Percentiles rank a stretch among this genome's conserved stretches.
phyloP scores from a whole-genome alignment of 2,113 vertebrate species.

The Grus americana region DNA sequence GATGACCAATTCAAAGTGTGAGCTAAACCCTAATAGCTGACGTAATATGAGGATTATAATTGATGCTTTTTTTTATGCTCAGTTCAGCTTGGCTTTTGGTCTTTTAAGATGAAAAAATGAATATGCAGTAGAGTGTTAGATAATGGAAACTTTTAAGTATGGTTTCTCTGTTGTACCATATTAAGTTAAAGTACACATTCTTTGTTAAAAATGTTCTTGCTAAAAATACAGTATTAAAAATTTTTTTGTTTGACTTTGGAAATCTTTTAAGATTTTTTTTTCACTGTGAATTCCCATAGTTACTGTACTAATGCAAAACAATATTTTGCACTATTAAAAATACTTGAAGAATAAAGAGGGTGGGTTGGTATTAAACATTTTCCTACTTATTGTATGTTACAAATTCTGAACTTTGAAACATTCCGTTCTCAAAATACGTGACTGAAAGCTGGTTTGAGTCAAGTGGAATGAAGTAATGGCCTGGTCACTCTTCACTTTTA shows the following conservation, averaged over 20 bases:
- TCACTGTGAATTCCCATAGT: conserved; percentile 35
- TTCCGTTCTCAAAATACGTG: background rate
- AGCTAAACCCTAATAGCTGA: conserved; percentile 68
- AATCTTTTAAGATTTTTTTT: conserved; percentile 68
- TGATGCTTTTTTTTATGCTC: conserved; percentile 73
- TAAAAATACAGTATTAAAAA: conserved; percentile 86
- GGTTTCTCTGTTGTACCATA: conserved; percentile 82
- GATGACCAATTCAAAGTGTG: conserved; percentile 71
- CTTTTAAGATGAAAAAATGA: conserved; percentile 75
- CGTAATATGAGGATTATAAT: conserved; percentile 67
- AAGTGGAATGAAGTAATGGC: background rate
- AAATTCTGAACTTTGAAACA: background rate
- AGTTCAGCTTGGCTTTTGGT: conserved; percentile 78
- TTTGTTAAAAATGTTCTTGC: conserved; percentile 87
- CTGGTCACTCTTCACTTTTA: background rate
- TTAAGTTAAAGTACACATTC: conserved; percentile 84
- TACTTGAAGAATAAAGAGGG: conserved; percentile 67
- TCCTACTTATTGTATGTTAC: conserved; percentile 20
- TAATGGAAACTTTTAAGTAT: conserved; percentile 77
- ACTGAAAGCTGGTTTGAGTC: background rate
- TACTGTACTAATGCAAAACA: conserved; percentile 38
- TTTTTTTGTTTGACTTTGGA: conserved; percentile 82
- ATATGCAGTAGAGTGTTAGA: conserved; percentile 78
- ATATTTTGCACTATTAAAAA: conserved; percentile 60
- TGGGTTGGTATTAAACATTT: conserved; percentile 46